Conservation (phyloP, 1,140 invertebrate species). For the Apis mellifera region Amel_HAv3.1 CM009936.2:14677501-14678000, state of each 20-base stretch:
- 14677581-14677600: slow-evolving; percentile 50
- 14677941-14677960: not conserved
- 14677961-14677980: not conserved
- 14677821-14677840: slow-evolving; percentile 36
- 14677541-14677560: not conserved
- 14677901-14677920: slow-evolving; percentile 11
- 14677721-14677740: not conserved
- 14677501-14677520: too few species aligned
- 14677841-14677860: slow-evolving; percentile 50
- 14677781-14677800: slow-evolving; percentile 67
- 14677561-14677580: slow-evolving; percentile 31
- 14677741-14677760: slow-evolving; percentile 34
- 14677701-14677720: not conserved
- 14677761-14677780: slow-evolving; percentile 55
- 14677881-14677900: slow-evolving; percentile 30
- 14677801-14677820: slow-evolving; percentile 67
- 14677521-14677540: not conserved
- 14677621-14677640: not conserved
- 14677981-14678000: not conserved
- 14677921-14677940: not conserved
- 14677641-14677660: slow-evolving; percentile 17
- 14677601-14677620: slow-evolving; percentile 49
- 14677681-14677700: slow-evolving; percentile 34
- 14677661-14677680: not conserved
- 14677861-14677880: slow-evolving; percentile 28